A percentile compares a stretch with the other conserved stretches of the same genome.
Conservation (phyloP, 2,888 invertebrate species). For the Caenorhabditis zanzibari region DNA sequence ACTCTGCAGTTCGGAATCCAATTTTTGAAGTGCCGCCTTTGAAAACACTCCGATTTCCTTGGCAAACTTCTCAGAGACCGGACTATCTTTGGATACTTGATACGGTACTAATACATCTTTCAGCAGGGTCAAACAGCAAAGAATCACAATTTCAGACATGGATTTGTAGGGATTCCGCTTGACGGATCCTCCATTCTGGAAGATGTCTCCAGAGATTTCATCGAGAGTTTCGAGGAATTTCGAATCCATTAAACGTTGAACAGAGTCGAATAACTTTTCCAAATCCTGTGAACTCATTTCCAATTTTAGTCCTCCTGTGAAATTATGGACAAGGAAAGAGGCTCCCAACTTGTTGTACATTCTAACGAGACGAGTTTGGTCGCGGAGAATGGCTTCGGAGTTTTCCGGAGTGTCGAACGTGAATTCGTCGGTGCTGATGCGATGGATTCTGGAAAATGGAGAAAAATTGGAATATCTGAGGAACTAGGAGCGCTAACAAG, state of each 20-base stretch:
- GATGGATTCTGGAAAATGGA: conserved; percentile 27
- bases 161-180: conserved; percentile 94
- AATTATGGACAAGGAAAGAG: conserved; percentile 42
- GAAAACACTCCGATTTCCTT: conserved; percentile 71
- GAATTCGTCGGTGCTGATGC: conserved; percentile 54
- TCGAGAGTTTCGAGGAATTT: conserved; percentile 71
- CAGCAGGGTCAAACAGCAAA: conserved; percentile 94
- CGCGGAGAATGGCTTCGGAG: conserved; percentile 2
- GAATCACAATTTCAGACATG: conserved; percentile 94
- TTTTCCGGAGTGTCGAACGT: conserved; percentile 30
- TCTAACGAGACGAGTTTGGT: conserved; percentile 41
- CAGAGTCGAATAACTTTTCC: conserved; percentile 70
- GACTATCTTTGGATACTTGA: conserved; percentile 61
- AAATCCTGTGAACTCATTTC: conserved; percentile 53
- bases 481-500: no score
- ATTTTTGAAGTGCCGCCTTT: conserved; percentile 19
- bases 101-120: conserved; percentile 88
- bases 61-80: conserved; percentile 75
- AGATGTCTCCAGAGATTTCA: conserved; percentile 69
- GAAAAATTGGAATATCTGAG: no score
- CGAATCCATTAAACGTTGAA: conserved; percentile 72
- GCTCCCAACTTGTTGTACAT: conserved; percentile 69
- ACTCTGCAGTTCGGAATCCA: conserved; percentile 37
- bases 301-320: conserved; percentile 58
- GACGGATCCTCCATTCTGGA: conserved; percentile 79